Conservation (phyloP, 2,113 vertebrate species). For the Hippoglossus stenolepis region DNA sequence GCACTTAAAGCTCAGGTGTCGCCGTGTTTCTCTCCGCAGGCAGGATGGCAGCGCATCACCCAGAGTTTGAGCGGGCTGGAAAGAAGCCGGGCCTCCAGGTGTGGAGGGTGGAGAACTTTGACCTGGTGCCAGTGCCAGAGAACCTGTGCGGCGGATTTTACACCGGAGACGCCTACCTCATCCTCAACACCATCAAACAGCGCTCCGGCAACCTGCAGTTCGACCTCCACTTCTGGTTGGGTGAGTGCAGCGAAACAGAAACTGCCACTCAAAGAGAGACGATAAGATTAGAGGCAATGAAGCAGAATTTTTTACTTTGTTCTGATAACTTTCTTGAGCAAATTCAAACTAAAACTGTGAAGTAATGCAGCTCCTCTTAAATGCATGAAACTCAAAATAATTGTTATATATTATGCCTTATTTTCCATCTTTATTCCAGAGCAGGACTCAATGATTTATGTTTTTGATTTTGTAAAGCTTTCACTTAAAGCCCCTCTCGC, state of each 20-base stretch:
- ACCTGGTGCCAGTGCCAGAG: constrained; percentile 92
- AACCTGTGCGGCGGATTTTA: constrained; percentile 95
- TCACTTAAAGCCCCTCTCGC: too few relatives aligned
- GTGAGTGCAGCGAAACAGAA: constrained; percentile 75
- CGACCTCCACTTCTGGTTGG: constrained; percentile 97
- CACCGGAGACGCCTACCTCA: constrained; percentile 92
- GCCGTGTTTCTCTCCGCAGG: constrained; percentile 67
- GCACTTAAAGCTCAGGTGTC: not conserved
- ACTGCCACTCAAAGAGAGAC: too few relatives aligned
- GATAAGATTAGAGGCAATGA: not conserved
- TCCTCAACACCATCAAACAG: constrained; percentile 94
- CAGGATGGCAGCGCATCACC: constrained; percentile 91
- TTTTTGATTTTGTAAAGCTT: too few relatives aligned
- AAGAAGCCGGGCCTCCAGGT: constrained; percentile 93
- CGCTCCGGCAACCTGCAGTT: constrained; percentile 92
- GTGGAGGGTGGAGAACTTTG: constrained; percentile 96
- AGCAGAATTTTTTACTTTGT: too few relatives aligned
- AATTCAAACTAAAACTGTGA: too few relatives aligned
- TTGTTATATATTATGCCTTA: too few relatives aligned
- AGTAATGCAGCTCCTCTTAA: too few relatives aligned
- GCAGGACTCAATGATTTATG: too few relatives aligned
- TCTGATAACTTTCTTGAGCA: too few relatives aligned
- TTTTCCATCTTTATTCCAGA: too few relatives aligned
- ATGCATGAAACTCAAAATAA: too few relatives aligned
- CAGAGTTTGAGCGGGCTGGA: constrained; percentile 92